Conservation (phyloP, 2,113 vertebrate species). For the Onychostruthus taczanowskii region DNA sequence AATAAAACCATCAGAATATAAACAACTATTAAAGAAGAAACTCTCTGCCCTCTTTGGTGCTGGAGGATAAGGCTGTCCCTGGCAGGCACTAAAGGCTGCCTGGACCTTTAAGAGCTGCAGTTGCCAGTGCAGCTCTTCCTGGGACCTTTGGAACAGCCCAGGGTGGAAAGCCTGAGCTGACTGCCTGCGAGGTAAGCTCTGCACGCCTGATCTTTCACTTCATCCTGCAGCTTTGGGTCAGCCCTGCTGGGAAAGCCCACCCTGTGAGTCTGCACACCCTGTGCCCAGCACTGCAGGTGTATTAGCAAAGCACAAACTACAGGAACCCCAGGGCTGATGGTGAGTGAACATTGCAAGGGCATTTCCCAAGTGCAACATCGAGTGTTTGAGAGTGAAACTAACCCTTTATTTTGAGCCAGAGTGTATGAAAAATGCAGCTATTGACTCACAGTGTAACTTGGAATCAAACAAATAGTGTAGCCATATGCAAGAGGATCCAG, state of each 20-base stretch:
- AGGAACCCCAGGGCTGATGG: not conserved
- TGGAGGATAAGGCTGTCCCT: not conserved
- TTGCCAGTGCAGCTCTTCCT: not conserved
- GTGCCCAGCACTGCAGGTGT: not conserved
- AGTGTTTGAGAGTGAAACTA: not conserved
- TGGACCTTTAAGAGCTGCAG: conserved; percentile 48
- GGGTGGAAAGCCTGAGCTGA: not conserved
- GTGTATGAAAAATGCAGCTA: not conserved
- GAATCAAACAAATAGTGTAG: not conserved
- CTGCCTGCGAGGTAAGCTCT: not conserved
- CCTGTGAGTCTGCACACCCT: rapidly evolving
- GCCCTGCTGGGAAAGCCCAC: not conserved
- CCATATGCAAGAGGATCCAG: not conserved
- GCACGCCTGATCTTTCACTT: not conserved
- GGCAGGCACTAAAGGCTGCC: not conserved
- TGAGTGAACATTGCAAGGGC: rapidly evolving
- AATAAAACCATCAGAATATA: not conserved
- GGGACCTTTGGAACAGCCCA: not conserved
- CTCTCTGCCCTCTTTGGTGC: not conserved
- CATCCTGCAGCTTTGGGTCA: not conserved
- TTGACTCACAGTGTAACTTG: not conserved
- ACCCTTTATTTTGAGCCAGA: not conserved
- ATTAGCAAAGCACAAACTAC: not conserved
- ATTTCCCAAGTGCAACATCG: not conserved
- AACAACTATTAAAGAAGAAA: not conserved